Evolutionary conservation across 2,113 vertebrate species (phyloP).

Genomic region (Periophthalmus modestus): DNA sequence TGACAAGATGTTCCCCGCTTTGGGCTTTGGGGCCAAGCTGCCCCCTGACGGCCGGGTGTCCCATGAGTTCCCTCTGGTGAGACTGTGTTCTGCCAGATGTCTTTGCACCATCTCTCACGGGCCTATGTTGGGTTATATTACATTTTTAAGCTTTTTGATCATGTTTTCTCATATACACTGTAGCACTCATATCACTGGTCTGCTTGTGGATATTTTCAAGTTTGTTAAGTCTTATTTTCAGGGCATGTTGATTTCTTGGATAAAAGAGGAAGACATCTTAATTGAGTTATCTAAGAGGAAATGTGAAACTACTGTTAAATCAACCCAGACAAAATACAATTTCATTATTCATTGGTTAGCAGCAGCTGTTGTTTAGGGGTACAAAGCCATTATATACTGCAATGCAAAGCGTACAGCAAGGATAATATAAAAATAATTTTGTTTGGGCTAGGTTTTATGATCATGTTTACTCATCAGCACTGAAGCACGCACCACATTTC

Average conservation of each 20-base stretch:
- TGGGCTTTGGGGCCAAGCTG: slow-evolving; percentile 93
- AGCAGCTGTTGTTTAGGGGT: background rate
- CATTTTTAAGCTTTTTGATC: too few relatives aligned
- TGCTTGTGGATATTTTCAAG: background rate
- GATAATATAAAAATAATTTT: background rate
- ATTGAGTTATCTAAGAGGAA: background rate
- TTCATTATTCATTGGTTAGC: background rate
- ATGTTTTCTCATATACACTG: too few relatives aligned
- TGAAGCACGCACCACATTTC: background rate
- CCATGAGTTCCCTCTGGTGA: slow-evolving; percentile 92
- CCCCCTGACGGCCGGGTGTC: slow-evolving; percentile 90
- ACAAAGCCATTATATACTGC: background rate
- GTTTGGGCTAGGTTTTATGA: too few relatives aligned
- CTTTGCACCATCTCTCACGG: background rate
- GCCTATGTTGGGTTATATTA: too few relatives aligned
- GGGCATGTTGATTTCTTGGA: background rate
- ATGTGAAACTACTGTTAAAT: background rate
- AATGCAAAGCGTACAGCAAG: background rate
- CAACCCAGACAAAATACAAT: background rate
- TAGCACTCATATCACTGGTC: too few relatives aligned
- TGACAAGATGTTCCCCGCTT: slow-evolving; percentile 93
- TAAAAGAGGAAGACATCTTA: background rate
- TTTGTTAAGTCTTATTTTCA: background rate
- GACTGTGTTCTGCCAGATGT: background rate
- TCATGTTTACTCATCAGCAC: background rate